A percentile compares a stretch with the other conserved stretches of the same genome.
phyloP scores from a whole-genome alignment of 2,888 invertebrate species.

The Achlya flavicornis region DNA sequence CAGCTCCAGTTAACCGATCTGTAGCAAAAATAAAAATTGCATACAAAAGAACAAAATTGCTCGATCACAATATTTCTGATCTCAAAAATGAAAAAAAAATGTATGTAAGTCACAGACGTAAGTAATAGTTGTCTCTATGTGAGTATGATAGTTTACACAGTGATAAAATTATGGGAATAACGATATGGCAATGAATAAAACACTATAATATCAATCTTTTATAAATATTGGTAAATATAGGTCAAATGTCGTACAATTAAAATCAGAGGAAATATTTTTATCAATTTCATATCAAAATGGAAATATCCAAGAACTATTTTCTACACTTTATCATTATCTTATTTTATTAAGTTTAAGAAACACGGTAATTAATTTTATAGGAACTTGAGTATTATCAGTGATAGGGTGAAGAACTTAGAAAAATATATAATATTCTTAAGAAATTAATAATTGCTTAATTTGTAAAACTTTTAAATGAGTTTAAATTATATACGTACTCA shows the following conservation, averaged over 20 bases:
- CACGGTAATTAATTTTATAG: constrained; percentile 61
- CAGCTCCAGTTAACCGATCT: too few relatives aligned
- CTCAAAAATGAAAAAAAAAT: too few relatives aligned
- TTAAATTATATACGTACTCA: too few relatives aligned
- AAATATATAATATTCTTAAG: not conserved
- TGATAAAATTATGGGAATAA: not conserved
- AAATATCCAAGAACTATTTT: constrained; percentile 79
- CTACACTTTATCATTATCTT: constrained; percentile 79
- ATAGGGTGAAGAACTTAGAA: constrained; percentile 42
- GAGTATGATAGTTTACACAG: too few relatives aligned
- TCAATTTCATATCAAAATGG: constrained; percentile 82
- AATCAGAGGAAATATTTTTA: constrained; percentile 81
- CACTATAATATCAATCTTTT: constrained; percentile 76
- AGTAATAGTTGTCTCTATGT: too few relatives aligned
- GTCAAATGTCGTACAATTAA: constrained; percentile 83
- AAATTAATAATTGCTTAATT: too few relatives aligned
- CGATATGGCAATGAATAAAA: constrained; percentile 57
- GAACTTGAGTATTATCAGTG: constrained; percentile 67
- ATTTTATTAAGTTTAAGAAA: constrained; percentile 62
- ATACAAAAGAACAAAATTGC: too few relatives aligned
- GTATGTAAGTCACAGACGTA: too few relatives aligned
- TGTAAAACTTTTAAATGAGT: too few relatives aligned
- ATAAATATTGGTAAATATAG: constrained; percentile 84
- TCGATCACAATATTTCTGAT: too few relatives aligned
- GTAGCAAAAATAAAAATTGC: too few relatives aligned